phyloP scores from a whole-genome alignment of 2,888 invertebrate species.

The Hemistola chrysoprasaria region DNA sequence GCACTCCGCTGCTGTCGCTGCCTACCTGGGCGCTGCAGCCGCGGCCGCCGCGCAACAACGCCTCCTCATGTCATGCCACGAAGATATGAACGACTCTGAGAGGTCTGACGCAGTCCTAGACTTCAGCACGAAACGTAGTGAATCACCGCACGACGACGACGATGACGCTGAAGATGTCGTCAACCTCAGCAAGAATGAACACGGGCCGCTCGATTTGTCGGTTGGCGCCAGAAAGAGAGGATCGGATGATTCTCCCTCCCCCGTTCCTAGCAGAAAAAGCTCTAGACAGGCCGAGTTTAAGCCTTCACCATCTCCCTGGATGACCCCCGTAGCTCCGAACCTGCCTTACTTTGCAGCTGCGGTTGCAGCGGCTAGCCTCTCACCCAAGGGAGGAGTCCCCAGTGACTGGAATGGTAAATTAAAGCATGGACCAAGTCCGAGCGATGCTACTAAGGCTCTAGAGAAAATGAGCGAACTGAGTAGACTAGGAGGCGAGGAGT shows the following conservation, averaged over 20 bases:
- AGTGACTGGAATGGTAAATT: slow-evolving; percentile 90
- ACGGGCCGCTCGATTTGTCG: slow-evolving; percentile 91
- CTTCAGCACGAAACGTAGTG: slow-evolving; percentile 89
- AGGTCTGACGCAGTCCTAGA: slow-evolving; percentile 87
- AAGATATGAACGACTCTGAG: slow-evolving; percentile 84
- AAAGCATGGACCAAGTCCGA: slow-evolving; percentile 87
- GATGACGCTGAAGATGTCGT: slow-evolving; percentile 85
- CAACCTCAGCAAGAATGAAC: slow-evolving; percentile 87
- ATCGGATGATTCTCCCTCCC: slow-evolving; percentile 83
- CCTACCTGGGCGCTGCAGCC: slow-evolving; percentile 88
- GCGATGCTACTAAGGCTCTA: slow-evolving; percentile 92
- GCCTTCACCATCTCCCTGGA: slow-evolving; percentile 88
- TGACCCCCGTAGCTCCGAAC: slow-evolving; percentile 89
- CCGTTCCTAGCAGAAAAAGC: slow-evolving; percentile 85
- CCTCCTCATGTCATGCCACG: slow-evolving; percentile 89
- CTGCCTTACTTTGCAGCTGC: slow-evolving; percentile 91
- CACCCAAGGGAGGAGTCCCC: slow-evolving; percentile 86
- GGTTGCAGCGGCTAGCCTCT: slow-evolving; percentile 88
- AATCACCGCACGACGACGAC: slow-evolving; percentile 70
- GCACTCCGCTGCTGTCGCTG: slow-evolving; percentile 92
- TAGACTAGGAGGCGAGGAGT: slow-evolving; percentile 90
- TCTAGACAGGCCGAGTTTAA: slow-evolving; percentile 86
- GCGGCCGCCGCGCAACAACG: slow-evolving; percentile 89
- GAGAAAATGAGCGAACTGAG: slow-evolving; percentile 96
- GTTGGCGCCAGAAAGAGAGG: slow-evolving; percentile 88